These are phyloP conservation scores for Dryococelus australis DNA, from an alignment of 2,888 invertebrate genomes.

Conservation along the genomic window DNA sequence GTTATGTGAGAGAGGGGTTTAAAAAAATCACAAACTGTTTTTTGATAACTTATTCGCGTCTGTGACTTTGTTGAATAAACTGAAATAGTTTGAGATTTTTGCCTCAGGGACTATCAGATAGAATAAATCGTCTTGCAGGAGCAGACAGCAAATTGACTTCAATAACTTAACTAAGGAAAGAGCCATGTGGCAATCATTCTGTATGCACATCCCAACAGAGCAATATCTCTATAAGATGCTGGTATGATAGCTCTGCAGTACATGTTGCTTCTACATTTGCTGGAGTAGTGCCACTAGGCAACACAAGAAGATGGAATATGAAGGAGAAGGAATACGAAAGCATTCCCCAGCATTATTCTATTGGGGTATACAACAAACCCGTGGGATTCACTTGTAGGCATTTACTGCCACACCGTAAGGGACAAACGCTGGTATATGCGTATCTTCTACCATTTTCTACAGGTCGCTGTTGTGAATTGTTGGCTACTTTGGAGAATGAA, in stretches of 20 bases:
- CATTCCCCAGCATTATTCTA: conserved; percentile 2
- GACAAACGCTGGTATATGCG: conserved; percentile 32
- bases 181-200: background rate
- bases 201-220: background rate
- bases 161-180: background rate
- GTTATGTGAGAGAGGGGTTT: background rate
- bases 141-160: background rate
- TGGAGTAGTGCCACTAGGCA: background rate
- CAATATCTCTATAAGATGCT: background rate
- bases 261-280: conserved; percentile 29
- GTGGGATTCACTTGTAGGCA: conserved; percentile 32
- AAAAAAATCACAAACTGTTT: background rate
- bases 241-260: background rate
- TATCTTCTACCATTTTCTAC: conserved; percentile 32
- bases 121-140: background rate
- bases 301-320: conserved; percentile 7
- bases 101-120: background rate
- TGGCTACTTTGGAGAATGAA: conserved; percentile 24
- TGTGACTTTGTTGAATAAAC: background rate
- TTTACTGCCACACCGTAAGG: conserved; percentile 24
- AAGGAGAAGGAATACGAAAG: conserved; percentile 19
- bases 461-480: conserved; percentile 23
- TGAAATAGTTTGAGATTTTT: background rate
- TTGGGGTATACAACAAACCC: conserved; percentile 32
- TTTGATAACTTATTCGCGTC: background rate